phyloP scores from a whole-genome alignment of 2,113 vertebrate species.

The Elgaria multicarinata region DNA sequence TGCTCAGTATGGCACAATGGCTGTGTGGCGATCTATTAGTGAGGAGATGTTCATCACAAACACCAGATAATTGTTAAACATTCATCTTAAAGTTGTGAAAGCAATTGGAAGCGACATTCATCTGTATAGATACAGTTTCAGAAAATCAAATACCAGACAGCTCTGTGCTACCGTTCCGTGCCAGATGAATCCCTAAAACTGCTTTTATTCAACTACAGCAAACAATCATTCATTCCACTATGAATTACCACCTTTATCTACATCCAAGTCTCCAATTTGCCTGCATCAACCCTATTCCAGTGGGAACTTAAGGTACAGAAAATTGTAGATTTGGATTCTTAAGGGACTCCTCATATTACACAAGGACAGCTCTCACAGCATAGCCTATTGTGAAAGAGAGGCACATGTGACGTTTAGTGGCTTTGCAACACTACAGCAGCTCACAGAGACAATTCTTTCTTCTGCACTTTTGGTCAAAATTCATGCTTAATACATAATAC shows the following conservation, averaged over 20 bases:
- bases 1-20: not conserved
- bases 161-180: slow-evolving; percentile 31
- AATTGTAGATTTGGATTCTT: slow-evolving; percentile 35
- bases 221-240: slow-evolving; percentile 1
- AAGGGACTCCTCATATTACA: slow-evolving; percentile 58
- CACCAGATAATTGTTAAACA: not conserved
- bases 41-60: not conserved
- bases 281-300: slow-evolving; percentile 45
- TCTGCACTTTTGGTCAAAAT: slow-evolving; percentile 6
- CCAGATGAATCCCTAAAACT: not conserved
- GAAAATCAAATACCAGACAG: not conserved
- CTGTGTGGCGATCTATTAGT: not conserved
- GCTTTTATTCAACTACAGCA: slow-evolving; percentile 24
- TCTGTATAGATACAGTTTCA: not conserved
- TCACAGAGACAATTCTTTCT: not conserved
- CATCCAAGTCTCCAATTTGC: slow-evolving; percentile 55
- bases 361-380: not conserved
- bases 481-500: slow-evolving; percentile 19
- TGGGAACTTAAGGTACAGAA: slow-evolving; percentile 47
- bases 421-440: not conserved
- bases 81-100: slow-evolving; percentile 23
- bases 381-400: slow-evolving; percentile 23
- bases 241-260: slow-evolving; percentile 64
- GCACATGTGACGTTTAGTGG: not conserved
- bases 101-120: slow-evolving; percentile 11